Evolutionary conservation across 1,140 invertebrate genomes (phyloP), one percentile per base, ranked within the genome.

Genomic region (Argopecten irradians): DNA sequence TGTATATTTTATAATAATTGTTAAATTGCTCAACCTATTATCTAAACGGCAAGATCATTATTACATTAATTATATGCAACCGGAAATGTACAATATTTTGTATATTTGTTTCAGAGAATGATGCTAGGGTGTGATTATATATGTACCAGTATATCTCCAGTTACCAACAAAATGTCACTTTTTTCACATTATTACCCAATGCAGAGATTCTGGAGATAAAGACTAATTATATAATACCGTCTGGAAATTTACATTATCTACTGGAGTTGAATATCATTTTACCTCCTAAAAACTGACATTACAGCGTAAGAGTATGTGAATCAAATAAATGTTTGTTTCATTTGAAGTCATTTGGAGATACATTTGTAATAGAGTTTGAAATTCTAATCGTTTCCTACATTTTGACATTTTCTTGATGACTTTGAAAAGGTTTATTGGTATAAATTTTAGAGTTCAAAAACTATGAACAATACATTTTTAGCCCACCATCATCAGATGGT

Each of bases 1-100:
- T 71, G 55, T 71, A 71, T 71, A 71, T 71, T 71, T 71, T 71
- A 71, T 71, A 71, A 71, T 71, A 71, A 71, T 71, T 71, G 55
- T 71, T n/a, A 71, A 71, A 71, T 71, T 71, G 55, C 55, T 11
- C 55, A 71, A 71, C 55, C 55, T 71, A 71, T 71, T 71, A 71
- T 71, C 55, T 71, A 71, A 71, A 71, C 55, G 28, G 55, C 55
- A 28, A 71, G 55, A 71, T 71, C n/a, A 71, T 71, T 28, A 71
- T 71, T 71, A 71, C n/a, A 71, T 71, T 71, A 71, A 71, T 71
- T 22, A 71, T 71, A 71, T 71, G 55, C 55, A 71, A 71, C 55
- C 55, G 55, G 55, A 71, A 71, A 71, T 28, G 55, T 71, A 71
- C 55, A 71, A 71, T 71, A 71, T 28, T 71, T 71, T 71, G 22